A percentile compares a stretch with the other conserved stretches of the same genome.
Evolutionary conservation across 2,888 invertebrate genomes (phyloP).

Genomic region (Plagodis pulveraria): DNA sequence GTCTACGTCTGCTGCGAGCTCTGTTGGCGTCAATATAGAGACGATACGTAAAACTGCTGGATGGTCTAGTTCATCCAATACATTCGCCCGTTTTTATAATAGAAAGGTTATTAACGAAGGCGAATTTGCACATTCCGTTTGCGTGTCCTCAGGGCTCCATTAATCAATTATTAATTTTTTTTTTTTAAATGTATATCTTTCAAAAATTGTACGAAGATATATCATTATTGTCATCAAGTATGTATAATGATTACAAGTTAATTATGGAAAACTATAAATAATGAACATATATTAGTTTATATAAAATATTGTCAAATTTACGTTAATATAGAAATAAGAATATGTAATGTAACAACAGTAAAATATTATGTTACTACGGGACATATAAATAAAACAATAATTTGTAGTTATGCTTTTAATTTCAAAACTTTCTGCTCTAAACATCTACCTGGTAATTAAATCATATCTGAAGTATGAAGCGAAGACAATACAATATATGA

Average conservation of each 20-base stretch:
- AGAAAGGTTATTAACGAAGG: not conserved
- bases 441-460: not conserved
- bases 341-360: too few relatives aligned
- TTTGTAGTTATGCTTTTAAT: not conserved
- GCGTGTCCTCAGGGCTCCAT: not conserved
- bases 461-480: too few relatives aligned
- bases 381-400: not conserved
- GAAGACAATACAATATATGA: too few relatives aligned
- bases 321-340: too few relatives aligned
- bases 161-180: not conserved
- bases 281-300: too few relatives aligned
- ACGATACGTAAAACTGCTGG: not conserved
- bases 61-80: conserved; percentile 2
- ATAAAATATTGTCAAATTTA: too few relatives aligned
- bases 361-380: too few relatives aligned
- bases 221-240: not conserved
- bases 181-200: not conserved
- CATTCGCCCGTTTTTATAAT: conserved; percentile 4
- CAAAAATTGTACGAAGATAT: not conserved
- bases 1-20: not conserved
- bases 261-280: not conserved
- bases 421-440: not conserved
- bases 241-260: not conserved
- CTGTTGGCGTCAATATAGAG: not conserved
- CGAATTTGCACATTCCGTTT: conserved; percentile 1